Evolutionary conservation across 2,888 invertebrate species (phyloP), one percentile per base, ranked within the genome.

Genomic region (Drosophila mercatorum): DNA sequence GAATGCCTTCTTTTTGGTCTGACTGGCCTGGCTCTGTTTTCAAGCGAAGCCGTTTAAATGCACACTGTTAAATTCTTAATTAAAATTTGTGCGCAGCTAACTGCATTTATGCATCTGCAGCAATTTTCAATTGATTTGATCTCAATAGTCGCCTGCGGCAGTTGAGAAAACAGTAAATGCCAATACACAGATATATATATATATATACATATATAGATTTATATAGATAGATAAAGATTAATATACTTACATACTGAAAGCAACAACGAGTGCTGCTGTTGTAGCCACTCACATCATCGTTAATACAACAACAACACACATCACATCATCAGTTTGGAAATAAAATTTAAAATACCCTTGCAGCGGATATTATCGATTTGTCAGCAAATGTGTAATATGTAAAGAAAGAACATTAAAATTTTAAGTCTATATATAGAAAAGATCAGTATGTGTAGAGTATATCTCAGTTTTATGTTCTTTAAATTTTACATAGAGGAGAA

Each of bases 111-210:
- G 68, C 52, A 53, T 41, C 38, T 47, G 78, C 60, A 61, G 74
- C 72, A 68, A 68, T 78, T 62, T 76, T 79, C 80, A 81, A 79
- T 81, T 80, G 72, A 75, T 75, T 78, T 56, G 73, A 79, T 79
- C 76, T 58, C 69, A 47, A 58, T 66, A 51, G 14, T 17, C 40
- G 44, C 36, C 49, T 38, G 43, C 65, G 43, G 74, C 78, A 52
- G 11, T 8, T 22, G 46, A 57, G 28, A 28, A n/a, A 28, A 43
- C 43, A 14, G 41, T 14, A 17, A 36, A 38, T 17, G n/a, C 38
- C 40, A 44, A 12, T 12, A 55, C 64, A 72, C 12, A 55, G 67
- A 72, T 60, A 53, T 11, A 26, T 46, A 12, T 22, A 43, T 56
- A 72, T 55, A 3, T 31, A 31, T 31, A 5, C 5, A 57, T 10